Evolutionary conservation across 1,140 invertebrate species (phyloP), one percentile per base, ranked within the genome.

Genomic region (Zaprionus vittiger): DNA sequence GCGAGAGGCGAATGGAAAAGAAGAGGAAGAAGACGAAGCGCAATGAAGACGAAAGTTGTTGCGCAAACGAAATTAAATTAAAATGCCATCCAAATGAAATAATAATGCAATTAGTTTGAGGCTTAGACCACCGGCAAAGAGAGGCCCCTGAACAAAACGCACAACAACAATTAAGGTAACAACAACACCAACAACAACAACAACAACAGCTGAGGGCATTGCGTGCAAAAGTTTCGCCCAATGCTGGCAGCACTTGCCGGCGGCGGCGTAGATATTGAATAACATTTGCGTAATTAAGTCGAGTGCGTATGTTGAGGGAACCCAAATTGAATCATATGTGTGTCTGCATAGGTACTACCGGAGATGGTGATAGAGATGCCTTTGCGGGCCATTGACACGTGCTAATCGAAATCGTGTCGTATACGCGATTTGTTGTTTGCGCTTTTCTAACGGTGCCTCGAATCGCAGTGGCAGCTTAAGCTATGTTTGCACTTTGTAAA

Each of bases 41-140:
- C 72, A 90, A 89, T 85, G 85, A 91, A 89, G 85, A 91, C 76
- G 85, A 89, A 89, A 89, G 86, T 91, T 81, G 86, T 89, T 90
- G 81, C 81, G 82, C 86, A 90, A 90, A 87, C 80, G 59, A 74
- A 89, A 89, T 89, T 81, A 73, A 71, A 81, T 77, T 90, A 79
- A 90, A 90, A 81, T 74, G 77, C 68, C 85, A 74, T 80, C 72
- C 90, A 91, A 85, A 75, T 85, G 79, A 91, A 91, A 85, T 89
- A 82, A 89, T 91, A 75, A 77, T 82, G 82, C 86, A 91, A 89
- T 89, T 89, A 85, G 85, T 76, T 77, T 59, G 56, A 56, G 38
- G 38, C 56, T 55, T 54, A 56, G 65, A 54, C 83, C 56, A 47
- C 56, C 17, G 22, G 20, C 47, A 34, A 11, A 47, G 15, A 20